phyloP scores from a whole-genome alignment of 1,140 invertebrate species.

The Lepidostoma basale region DNA sequence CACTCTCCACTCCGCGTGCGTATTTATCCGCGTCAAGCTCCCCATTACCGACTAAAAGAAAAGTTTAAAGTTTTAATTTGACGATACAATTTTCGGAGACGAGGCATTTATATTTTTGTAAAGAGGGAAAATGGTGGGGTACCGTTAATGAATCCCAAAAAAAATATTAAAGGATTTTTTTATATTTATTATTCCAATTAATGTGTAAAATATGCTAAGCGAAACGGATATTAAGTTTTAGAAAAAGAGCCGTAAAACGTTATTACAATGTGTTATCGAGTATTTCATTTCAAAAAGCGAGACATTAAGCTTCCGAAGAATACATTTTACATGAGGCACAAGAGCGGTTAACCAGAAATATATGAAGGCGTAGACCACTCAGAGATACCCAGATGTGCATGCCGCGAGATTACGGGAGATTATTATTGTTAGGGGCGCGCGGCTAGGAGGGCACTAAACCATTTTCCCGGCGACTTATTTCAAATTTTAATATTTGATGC shows the following conservation, averaged over 20 bases:
- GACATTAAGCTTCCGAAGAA: constrained; percentile 7
- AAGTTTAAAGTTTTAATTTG: constrained; percentile 65
- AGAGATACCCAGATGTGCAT: constrained; percentile 37
- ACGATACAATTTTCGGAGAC: constrained; percentile 52
- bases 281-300: constrained; percentile 22
- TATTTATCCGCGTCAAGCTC: constrained; percentile 64
- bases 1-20: constrained; percentile 52
- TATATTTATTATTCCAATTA: too few relatives aligned
- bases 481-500: constrained; percentile 45
- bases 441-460: constrained; percentile 36
- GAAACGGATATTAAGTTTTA: not conserved
- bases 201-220: not conserved
- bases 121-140: too few relatives aligned
- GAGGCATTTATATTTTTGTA: constrained; percentile 2
- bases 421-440: constrained; percentile 29
- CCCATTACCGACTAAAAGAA: constrained; percentile 65
- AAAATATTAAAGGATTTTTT: too few relatives aligned
- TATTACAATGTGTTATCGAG: not conserved
- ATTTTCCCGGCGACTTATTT: constrained; percentile 45
- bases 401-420: constrained; percentile 37
- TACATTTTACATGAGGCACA: constrained; percentile 19
- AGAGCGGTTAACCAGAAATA: constrained; percentile 15
- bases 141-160: too few relatives aligned
- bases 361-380: constrained; percentile 15
- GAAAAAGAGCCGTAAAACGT: not conserved